These are phyloP conservation scores for Megalonaias nervosa DNA, from an alignment of 1,140 invertebrate species.

Conservation along the genomic window DNA sequence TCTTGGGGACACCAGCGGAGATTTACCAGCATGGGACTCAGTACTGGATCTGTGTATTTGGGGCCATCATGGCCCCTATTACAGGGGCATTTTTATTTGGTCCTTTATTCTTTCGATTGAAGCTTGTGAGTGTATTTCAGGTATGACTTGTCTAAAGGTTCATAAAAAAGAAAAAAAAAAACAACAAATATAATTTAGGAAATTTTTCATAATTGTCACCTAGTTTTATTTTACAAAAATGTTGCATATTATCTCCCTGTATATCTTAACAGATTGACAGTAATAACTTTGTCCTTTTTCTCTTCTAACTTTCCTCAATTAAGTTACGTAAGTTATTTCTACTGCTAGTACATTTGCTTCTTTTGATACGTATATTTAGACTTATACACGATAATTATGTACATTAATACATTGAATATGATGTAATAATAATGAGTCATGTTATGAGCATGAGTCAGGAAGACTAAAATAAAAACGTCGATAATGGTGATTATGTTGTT, in stretches of 20 bases:
- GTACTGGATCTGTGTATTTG: conserved; percentile 57
- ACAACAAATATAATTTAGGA: no score
- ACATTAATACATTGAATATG: no score
- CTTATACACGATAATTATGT: no score
- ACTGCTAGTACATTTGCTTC: no score
- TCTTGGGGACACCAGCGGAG: conserved; percentile 61
- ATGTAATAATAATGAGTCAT: no score
- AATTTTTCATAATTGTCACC: neutral
- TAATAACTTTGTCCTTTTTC: neutral
- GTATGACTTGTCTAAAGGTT: conserved; percentile 25
- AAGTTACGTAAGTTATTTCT: neutral
- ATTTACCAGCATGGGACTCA: conserved; percentile 61
- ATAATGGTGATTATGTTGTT: no score
- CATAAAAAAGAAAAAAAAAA: neutral
- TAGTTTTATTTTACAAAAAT: neutral
- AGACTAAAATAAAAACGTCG: no score
- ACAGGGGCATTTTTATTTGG: conserved; percentile 57
- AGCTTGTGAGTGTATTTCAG: conserved; percentile 59
- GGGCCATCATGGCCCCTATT: conserved; percentile 49
- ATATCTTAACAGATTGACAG: neutral
- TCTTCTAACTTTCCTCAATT: neutral
- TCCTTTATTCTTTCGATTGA: conserved; percentile 57
- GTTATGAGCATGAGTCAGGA: no score
- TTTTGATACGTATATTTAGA: no score
- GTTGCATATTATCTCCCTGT: neutral